Base-by-base conservation (phyloP, 2,888 invertebrate genomes). In the Cremastinae sp. region DNA sequence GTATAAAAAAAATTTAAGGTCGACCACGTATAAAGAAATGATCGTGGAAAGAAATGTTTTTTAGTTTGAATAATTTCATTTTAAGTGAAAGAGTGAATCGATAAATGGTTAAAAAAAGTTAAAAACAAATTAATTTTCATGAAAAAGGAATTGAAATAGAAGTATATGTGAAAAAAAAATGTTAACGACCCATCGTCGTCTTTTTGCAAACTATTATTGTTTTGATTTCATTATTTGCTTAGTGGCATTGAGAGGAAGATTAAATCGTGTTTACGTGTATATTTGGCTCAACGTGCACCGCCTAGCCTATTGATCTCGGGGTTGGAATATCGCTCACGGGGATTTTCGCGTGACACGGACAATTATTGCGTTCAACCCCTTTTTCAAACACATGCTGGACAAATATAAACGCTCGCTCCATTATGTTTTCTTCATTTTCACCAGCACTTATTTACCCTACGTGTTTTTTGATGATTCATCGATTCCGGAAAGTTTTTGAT, bases 331-430 rank as follows among this genome's bases (percentile, higher is more conserved):
- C 34, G 14, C 61, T 61, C 47, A 61, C 47, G 47, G 9, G 47
- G 28, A 47, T 61, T 61, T 61, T 61, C 61, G 61, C 61, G 61
- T 61, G 61, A 61, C 47, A 14, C 28, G 5, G 9, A 34, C 61
- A 47, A 47, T 61, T 47, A 47, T 61, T 61, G 45, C 4, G 16
- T 45, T 14, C 61, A 45, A 16, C 28, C 18, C 34, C 45, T 47
- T 34, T 5, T 47, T 34, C 61, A 61, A 47, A 47, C 61, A 58
- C 22, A 20, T 18, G 0, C 28, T 5, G 28, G 16, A 54, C 43
- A 54, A 54, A 65, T 10, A 54, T 54, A 66, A 38, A 66, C 12
- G 22, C n/a, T 43, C 41, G 58, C 41, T 58, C 8, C 12, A 58
- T 58, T 38, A 43, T 43, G n/a, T 22, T 43, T 58, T 56, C 16